Evolutionary conservation across 2,888 invertebrate genomes (phyloP).

Genomic region (Ophonus ardosiacus): DNA sequence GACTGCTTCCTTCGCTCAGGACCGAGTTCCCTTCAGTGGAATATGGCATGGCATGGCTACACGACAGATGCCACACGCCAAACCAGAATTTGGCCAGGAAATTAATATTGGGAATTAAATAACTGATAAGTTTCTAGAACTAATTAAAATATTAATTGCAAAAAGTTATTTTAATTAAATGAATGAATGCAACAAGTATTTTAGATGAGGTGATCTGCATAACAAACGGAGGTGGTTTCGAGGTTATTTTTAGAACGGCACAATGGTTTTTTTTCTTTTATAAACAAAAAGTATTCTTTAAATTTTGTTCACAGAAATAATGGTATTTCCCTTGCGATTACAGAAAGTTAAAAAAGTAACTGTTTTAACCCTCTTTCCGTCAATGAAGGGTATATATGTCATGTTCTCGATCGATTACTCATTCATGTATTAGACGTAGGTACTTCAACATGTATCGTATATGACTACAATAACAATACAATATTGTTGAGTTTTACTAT

Average conservation of each 20-base stretch:
- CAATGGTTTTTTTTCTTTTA: not conserved
- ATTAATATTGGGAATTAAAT: conserved; percentile 63
- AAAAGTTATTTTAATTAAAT: conserved; percentile 54
- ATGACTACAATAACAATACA: too few species aligned
- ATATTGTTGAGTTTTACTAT: too few species aligned
- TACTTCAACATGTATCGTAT: too few species aligned
- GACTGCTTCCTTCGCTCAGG: conserved; percentile 39
- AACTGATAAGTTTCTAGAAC: conserved; percentile 60
- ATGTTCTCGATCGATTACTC: too few species aligned
- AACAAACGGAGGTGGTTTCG: not conserved
- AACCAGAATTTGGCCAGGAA: conserved; percentile 17
- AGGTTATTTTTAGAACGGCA: not conserved
- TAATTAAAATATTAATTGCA: conserved; percentile 62
- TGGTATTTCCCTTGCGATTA: not conserved
- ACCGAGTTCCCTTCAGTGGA: not conserved
- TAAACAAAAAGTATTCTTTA: not conserved
- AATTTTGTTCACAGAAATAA: not conserved
- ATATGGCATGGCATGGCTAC: not conserved
- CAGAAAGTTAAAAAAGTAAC: not conserved
- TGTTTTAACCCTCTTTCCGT: too few species aligned
- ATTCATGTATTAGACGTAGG: too few species aligned
- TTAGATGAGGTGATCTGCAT: conserved; percentile 30
- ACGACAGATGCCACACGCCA: not conserved
- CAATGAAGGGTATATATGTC: too few species aligned
- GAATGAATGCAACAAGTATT: conserved; percentile 47